A percentile compares a stretch with the other conserved stretches of the same genome.
phyloP scores from a whole-genome alignment of 2,888 invertebrate genomes.

The Rhimphoctona megacephalus region DNA sequence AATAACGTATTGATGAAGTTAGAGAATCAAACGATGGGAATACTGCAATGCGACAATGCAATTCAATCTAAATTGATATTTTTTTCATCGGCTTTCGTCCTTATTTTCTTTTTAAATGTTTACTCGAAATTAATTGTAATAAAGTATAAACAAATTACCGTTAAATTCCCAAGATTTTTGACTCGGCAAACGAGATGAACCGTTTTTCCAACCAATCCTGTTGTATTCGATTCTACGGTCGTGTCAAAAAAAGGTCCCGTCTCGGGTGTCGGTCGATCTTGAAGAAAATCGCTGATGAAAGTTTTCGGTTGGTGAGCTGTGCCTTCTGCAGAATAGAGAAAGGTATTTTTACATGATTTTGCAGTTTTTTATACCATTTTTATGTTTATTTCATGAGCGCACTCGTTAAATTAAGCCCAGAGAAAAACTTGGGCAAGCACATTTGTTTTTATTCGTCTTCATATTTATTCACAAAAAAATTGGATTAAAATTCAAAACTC shows the following conservation, averaged over 20 bases:
- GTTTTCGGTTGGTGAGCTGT: slow-evolving; percentile 86
- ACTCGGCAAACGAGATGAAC: slow-evolving; percentile 85
- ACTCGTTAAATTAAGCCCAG: neutral
- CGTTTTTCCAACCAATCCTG: slow-evolving; percentile 85
- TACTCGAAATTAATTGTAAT: neutral
- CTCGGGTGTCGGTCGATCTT: slow-evolving; percentile 82
- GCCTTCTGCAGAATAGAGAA: slow-evolving; percentile 71
- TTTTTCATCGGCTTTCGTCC: neutral
- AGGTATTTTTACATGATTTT: neutral
- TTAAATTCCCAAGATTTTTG: slow-evolving; percentile 85
- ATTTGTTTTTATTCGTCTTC: neutral
- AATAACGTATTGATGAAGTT: neutral
- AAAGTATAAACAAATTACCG: slow-evolving; percentile 79
- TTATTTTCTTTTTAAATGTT: neutral
- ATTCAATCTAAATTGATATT: neutral
- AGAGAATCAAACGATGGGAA: neutral
- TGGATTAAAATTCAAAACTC: neutral
- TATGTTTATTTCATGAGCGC: neutral
- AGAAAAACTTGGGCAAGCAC: neutral
- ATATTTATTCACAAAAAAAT: neutral
- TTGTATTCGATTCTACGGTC: slow-evolving; percentile 83
- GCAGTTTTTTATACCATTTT: neutral
- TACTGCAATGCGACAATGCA: neutral
- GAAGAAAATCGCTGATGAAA: slow-evolving; percentile 83
- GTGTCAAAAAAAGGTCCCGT: slow-evolving; percentile 84